Conservation (phyloP, 2,888 invertebrate species). For the Brachypterus glaber region DNA sequence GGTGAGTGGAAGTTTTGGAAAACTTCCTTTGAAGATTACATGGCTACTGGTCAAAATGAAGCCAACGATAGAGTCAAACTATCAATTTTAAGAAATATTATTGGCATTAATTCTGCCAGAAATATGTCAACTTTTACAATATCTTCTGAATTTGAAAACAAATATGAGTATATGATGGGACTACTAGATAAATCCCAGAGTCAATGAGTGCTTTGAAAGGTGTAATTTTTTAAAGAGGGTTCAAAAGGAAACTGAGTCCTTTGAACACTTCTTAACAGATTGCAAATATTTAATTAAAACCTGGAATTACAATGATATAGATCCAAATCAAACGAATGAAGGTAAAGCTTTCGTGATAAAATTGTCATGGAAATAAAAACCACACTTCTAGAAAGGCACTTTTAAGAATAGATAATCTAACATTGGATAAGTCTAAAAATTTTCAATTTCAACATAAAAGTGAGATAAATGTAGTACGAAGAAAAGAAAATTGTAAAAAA, state of each 20-base stretch:
- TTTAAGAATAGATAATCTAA: too few relatives aligned
- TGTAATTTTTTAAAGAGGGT: slow-evolving; percentile 21
- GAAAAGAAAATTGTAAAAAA: too few relatives aligned
- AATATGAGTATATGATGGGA: background rate
- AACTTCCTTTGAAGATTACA: slow-evolving; percentile 20
- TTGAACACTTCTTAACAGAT: slow-evolving; percentile 23
- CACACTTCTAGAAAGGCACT: too few relatives aligned
- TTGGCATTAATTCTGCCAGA: background rate
- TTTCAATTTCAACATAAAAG: too few relatives aligned
- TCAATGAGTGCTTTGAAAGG: slow-evolving; percentile 23
- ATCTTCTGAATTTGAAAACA: background rate
- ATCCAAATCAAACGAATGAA: too few relatives aligned
- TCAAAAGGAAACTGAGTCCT: slow-evolving; percentile 20
- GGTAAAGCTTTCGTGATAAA: too few relatives aligned
- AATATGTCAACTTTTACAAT: background rate
- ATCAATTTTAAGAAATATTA: background rate
- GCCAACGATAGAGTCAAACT: slow-evolving; percentile 1
- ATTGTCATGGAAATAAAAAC: too few relatives aligned
- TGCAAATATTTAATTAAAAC: slow-evolving; percentile 9
- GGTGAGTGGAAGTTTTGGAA: slow-evolving; percentile 23
- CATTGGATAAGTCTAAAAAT: too few relatives aligned
- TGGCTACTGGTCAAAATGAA: slow-evolving; percentile 20
- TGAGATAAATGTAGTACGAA: too few relatives aligned
- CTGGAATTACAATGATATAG: too few relatives aligned
- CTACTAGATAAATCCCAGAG: slow-evolving; percentile 15